A percentile compares a stretch with the other conserved stretches of the same genome.
Evolutionary conservation across 1,140 invertebrate species (phyloP).

Genomic region (Aphelenchoides fujianensis): DNA sequence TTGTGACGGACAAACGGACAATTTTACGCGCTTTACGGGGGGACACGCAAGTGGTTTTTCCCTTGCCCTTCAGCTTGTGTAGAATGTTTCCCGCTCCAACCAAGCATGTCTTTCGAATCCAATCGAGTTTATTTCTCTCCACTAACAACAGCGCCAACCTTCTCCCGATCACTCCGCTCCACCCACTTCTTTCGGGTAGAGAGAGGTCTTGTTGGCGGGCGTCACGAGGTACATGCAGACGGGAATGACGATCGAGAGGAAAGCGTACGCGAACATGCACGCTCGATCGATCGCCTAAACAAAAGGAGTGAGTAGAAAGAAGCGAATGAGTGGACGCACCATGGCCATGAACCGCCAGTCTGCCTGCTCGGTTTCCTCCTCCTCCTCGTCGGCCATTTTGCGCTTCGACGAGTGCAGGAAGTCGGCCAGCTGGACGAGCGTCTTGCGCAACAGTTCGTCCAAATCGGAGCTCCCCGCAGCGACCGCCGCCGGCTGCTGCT

Average conservation of each 20-base stretch:
- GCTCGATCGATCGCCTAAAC: constrained; percentile 9
- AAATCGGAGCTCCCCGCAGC: not conserved
- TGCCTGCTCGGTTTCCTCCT: constrained; percentile 36
- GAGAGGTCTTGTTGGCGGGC: not conserved
- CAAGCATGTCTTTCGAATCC: not conserved
- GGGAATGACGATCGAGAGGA: constrained; percentile 8
- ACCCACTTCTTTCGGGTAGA: too few species aligned
- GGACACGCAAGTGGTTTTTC: too few species aligned
- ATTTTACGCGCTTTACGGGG: too few species aligned
- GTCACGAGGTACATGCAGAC: constrained; percentile 7
- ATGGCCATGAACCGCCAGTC: constrained; percentile 48
- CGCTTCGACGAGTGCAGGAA: not conserved
- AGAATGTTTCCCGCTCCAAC: too few species aligned
- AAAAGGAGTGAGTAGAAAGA: not conserved
- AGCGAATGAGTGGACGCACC: constrained; percentile 1
- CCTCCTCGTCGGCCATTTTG: constrained; percentile 30
- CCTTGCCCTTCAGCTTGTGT: too few species aligned
- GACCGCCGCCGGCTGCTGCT: not conserved
- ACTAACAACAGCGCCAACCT: too few species aligned
- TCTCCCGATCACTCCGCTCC: too few species aligned
- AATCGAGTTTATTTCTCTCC: too few species aligned
- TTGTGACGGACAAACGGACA: too few species aligned
- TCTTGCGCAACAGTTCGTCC: not conserved
- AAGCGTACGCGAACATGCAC: constrained; percentile 20
- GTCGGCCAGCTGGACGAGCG: not conserved